A percentile compares a stretch with the other conserved stretches of the same genome.
phyloP scores from a whole-genome alignment of 2,113 vertebrate genomes.

The Chloropsis hardwickii region DNA sequence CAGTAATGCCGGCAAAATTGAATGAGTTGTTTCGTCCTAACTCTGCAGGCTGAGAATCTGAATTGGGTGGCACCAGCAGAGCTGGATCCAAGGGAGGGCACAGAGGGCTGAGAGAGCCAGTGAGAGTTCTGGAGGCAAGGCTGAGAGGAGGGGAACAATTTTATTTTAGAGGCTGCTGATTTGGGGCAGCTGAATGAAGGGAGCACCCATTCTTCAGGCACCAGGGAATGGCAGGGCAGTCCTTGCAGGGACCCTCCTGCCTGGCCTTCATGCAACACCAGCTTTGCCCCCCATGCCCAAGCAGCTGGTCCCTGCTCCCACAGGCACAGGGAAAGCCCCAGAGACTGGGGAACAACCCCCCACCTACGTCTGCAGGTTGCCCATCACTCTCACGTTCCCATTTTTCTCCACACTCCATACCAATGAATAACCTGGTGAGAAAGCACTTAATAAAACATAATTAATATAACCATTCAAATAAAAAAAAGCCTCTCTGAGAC shows the following conservation, averaged over 20 bases:
- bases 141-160: neutral
- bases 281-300: rapidly evolving
- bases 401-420: neutral
- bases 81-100: neutral
- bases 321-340: neutral
- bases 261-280: neutral
- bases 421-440: neutral
- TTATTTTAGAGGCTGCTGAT: neutral
- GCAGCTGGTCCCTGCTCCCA: neutral
- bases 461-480: neutral
- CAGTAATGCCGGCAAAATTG: neutral
- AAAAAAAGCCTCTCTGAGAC: neutral
- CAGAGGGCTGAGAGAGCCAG: neutral
- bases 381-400: neutral
- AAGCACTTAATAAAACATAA: neutral
- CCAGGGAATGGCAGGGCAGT: neutral
- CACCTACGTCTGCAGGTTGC: neutral
- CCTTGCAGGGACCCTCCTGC: neutral
- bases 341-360: rapidly evolving
- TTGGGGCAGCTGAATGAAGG: neutral
- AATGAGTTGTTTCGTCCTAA: neutral
- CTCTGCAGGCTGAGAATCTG: neutral
- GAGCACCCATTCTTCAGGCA: neutral
- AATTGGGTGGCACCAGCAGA: neutral
- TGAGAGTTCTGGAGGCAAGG: rapidly evolving